Evolutionary conservation across 2,113 vertebrate species (phyloP), one percentile per base, ranked within the genome.

Genomic region (Anolis sagrei): DNA sequence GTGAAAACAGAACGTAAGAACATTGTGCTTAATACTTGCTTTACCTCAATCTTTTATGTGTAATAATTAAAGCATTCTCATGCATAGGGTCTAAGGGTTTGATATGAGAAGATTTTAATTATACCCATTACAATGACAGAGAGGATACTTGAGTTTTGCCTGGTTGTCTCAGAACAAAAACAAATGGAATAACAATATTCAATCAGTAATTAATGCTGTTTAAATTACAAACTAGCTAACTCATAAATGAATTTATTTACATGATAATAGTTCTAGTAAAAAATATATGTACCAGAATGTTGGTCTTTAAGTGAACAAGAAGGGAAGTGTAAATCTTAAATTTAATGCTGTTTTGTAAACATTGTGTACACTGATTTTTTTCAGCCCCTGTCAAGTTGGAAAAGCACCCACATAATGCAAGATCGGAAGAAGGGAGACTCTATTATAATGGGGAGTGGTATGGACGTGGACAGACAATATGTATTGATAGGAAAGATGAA

Each of bases 371-470:
- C 92, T 92, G 84, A 88, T 92, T 62, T 81, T 90, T 81, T 95
- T 84, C 95, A 98, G 98, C 95, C 75, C 96, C 97, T 84, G 96
- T 95, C 84, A 99, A 99, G 91, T 91, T 97, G 69, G 98, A 99
- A 89, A 97, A 98, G 89, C 98, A 98, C 81, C 95, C 98, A 62
- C 98, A 98, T 36, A 97, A 97, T 85, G 97, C 97, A 51, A 96
- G 97, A 86, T 98, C 98, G 5, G 98, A 99, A 96, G 98, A 99
- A 49, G 98, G 98, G 79, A 97, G 97, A 66, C 96, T 99, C 16
- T 98, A 98, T 94, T 99, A 99, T 82, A 97, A 99, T 86, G 98
- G 98, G 78, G 98, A 99, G 90, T 98, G 98, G 98, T 99, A 98
- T 92, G 97, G 97, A 90, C 97, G 98, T 87, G 98, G 98, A 78